A percentile compares a stretch with the other conserved stretches of the same genome.
These are phyloP conservation scores for Strix aluco DNA, from an alignment of 2,113 vertebrate species.

Conservation along the genomic window DNA sequence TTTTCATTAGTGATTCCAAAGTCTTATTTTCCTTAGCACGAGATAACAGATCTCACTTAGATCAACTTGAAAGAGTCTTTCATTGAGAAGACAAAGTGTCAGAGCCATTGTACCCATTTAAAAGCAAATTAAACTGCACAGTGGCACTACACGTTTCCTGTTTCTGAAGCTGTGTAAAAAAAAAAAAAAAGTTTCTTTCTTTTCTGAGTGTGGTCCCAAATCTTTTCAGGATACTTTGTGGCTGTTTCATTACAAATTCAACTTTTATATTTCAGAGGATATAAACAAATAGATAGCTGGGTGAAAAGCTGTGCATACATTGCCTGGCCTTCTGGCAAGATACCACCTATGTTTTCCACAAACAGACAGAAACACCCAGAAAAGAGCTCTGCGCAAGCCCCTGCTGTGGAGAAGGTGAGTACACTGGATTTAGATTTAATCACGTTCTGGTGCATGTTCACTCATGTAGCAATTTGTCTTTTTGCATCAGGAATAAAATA, in stretches of 20 bases:
- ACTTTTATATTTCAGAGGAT: background rate
- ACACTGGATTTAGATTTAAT: background rate
- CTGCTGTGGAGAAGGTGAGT: background rate
- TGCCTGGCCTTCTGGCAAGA: background rate
- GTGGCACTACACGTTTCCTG: accelerated
- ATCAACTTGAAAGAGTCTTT: background rate
- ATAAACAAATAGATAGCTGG: background rate
- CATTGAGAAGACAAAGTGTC: background rate
- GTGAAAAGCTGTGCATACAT: background rate
- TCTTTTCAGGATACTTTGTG: background rate
- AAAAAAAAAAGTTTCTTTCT: background rate
- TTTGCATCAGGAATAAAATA: slow-evolving; percentile 23
- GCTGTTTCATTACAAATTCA: background rate
- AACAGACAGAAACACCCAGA: background rate
- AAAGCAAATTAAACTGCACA: background rate
- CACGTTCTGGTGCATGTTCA: slow-evolving; percentile 1
- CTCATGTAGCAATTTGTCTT: slow-evolving; percentile 3
- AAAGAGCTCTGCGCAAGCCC: background rate
- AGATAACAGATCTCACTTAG: background rate
- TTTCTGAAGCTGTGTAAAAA: background rate
- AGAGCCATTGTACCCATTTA: background rate
- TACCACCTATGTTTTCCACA: background rate
- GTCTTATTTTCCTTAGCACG: background rate
- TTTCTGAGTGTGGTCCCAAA: background rate
- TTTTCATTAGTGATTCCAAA: background rate